Evolutionary conservation across 2,888 invertebrate species (phyloP), one percentile per base, ranked within the genome.

Genomic region (Erebia aethiops): DNA sequence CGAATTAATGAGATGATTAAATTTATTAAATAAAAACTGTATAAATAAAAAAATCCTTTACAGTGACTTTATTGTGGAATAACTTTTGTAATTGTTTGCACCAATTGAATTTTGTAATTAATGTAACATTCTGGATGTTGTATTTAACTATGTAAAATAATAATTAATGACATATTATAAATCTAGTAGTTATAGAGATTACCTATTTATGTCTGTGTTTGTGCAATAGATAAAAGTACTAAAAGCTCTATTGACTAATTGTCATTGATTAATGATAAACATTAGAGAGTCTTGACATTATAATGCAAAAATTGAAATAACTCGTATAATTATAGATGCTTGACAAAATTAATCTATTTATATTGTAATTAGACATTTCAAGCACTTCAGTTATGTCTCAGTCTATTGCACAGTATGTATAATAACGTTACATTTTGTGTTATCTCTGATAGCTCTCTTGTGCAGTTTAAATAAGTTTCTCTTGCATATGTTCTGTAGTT

Each of bases 91-190:
- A 91, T 90, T 83, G 82, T 91, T 90, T 90, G 92, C 90, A 91
- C 90, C 46, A 13, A 46, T 46, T 46, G 13, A 46, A 46, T 46
- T 46, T 46, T 46, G 46, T 46, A 46, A 92, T 90, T 86, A 87
- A 90, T 86, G 84, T 92, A 87, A 88, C 84, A 82, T 90, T 92
- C 91, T 91, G 90, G 84, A 91, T 92, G 92, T 92, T 87, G 91
- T 92, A 90, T 91, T 90, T 90, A 77, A 75, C 76, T 90, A 88
- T 92, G 91, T 92, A 92, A 87, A 91, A 87, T 85, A 86, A 86
- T 87, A 71, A 76, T 84, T 86, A 86, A 86, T 87, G 86, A 91
- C 83, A 86, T 87, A 87, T 87, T 87, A 87, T 87, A 87, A 89
- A 87, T 90, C 80, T 84, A 87, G 89, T 91, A 90, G 91, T 82